Conservation (phyloP, 2,113 vertebrate genomes). For the Campylomormyrus tamandua region DNA sequence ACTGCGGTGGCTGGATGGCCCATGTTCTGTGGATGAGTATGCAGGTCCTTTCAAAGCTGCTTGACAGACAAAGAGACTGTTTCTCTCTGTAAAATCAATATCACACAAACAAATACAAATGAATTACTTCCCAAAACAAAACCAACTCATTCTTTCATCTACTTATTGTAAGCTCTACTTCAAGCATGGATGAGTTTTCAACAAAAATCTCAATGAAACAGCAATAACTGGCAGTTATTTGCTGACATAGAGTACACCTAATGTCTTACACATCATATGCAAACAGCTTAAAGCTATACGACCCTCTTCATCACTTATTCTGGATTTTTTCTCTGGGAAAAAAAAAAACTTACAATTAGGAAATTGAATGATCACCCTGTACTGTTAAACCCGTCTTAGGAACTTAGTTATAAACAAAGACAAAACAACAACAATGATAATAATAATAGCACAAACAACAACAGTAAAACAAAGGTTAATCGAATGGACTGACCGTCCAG, state of each 20-base stretch:
- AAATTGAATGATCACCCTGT: not conserved
- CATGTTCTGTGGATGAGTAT: constrained; percentile 23
- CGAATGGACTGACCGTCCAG: not conserved
- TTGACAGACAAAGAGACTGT: not conserved
- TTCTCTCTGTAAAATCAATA: not conserved
- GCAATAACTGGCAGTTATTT: not conserved
- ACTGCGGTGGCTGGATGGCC: constrained; percentile 33
- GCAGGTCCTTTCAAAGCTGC: constrained; percentile 18
- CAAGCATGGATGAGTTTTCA: not conserved
- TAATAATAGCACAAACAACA: not conserved
- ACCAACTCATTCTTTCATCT: not conserved
- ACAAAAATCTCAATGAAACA: not conserved
- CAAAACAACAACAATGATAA: not conserved
- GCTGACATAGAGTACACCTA: not conserved
- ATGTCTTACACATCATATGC: not conserved
- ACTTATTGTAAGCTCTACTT: not conserved
- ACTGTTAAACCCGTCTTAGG: not conserved
- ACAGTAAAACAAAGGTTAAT: not conserved
- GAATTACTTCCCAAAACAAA: not conserved
- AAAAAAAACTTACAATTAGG: not conserved
- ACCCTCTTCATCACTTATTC: not conserved
- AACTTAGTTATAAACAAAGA: not conserved
- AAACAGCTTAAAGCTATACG: not conserved
- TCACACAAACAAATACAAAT: not conserved
- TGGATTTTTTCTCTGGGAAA: not conserved